A percentile compares a stretch with the other conserved stretches of the same genome.
These are phyloP conservation scores for Laticauda laticaudata DNA, from an alignment of 2,113 vertebrate species.

Conservation along the genomic window DNA sequence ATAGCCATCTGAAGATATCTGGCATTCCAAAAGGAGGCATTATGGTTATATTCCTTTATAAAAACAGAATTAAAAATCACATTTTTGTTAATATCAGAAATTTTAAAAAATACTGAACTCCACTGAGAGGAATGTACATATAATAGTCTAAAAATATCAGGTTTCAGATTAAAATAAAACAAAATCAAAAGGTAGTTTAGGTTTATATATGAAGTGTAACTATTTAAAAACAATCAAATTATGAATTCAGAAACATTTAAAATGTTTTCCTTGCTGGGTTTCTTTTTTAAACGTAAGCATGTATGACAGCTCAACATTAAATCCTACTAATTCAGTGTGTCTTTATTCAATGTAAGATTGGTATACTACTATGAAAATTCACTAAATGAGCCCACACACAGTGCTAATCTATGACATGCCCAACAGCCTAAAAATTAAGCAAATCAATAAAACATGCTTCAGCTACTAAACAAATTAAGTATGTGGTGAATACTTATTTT, in stretches of 20 bases:
- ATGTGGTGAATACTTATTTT: background rate
- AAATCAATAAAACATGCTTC: background rate
- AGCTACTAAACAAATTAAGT: background rate
- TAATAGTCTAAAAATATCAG: background rate
- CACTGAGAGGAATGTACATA: background rate
- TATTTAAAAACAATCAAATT: background rate
- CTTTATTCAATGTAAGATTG: background rate
- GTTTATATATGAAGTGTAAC: background rate
- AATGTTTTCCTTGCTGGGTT: background rate
- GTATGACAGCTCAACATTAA: background rate
- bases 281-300: background rate
- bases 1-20: background rate
- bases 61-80: background rate
- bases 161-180: background rate
- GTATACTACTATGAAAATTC: constrained; percentile 14
- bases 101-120: background rate
- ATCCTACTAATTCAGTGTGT: background rate
- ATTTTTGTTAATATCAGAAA: background rate
- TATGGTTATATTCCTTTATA: background rate
- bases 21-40: background rate
- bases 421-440: background rate
- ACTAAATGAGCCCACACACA: background rate
- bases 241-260: background rate
- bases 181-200: constrained; percentile 28
- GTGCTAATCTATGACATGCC: background rate